Base-by-base conservation (phyloP, 2,888 invertebrate genomes). In the Cacoxenus indagator region DNA sequence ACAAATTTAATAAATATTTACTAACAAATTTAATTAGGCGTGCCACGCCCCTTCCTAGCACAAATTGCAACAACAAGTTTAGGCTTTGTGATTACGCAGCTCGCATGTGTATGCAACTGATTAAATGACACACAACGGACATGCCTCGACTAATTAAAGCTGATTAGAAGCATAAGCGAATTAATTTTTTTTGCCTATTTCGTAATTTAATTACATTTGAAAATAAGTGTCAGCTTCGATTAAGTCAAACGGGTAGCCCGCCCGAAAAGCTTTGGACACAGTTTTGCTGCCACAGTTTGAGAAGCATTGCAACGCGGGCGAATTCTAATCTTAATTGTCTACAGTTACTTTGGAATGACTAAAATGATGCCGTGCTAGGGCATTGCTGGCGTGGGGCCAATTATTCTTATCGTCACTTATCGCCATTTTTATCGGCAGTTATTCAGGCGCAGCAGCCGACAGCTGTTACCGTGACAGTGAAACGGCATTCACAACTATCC, bases 241-340 rank as follows among this genome's bases (percentile, higher is more conserved):
- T n/a, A 43, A 43, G 45, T 43, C 45, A n/a, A n/a, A n/a, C n/a
- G n/a, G n/a, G n/a, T n/a, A n/a, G n/a, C n/a, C n/a, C n/a, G n/a
- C n/a, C n/a, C n/a, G n/a, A n/a, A n/a, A n/a, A n/a, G n/a, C 8
- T 37, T 37, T 37, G 37, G 14, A 14, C 2, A 51, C 22, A 51
- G 51, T 51, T 51, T 22, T 5, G 22, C 22, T 17, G 1, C 14
- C 24, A 62, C 61, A 62, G 61, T 62, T 62, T 62, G 61, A 43
- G 24, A 1, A 45, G 43, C 45, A 62, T n/a, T 62, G 61, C 43
- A n/a, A 29, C 27, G 27, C n/a, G 22, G 14, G 43, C 43, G 45
- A 62, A 62, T 62, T 62, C 61, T 62, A 62, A 62, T 62, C 61
- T 62, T 9, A 62, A 45, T 43, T 62, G 61, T 24, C 61, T 45